Conservation (phyloP, 2,113 vertebrate genomes). For the Pavo muticus region DNA sequence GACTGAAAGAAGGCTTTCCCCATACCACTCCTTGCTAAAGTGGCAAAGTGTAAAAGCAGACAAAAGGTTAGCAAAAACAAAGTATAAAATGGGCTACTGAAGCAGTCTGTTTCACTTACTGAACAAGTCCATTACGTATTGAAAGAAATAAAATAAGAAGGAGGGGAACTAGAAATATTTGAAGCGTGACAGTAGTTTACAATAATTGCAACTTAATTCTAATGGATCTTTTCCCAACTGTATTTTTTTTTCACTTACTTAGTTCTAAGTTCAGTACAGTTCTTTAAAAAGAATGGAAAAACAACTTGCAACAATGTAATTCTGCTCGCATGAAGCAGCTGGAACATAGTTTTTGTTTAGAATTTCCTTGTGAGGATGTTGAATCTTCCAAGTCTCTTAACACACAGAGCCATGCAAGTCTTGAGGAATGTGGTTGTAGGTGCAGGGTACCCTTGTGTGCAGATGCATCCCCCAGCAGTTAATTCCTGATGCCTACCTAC, state of each 20-base stretch:
- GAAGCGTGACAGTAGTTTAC: constrained; percentile 15
- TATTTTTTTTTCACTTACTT: background rate
- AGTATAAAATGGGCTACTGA: background rate
- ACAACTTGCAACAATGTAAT: background rate
- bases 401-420: background rate
- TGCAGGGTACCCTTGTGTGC: accelerated
- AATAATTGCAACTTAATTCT: constrained; percentile 21
- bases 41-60: background rate
- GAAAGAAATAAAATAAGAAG: constrained; percentile 5
- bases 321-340: background rate
- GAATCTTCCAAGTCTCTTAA: background rate
- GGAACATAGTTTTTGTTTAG: background rate
- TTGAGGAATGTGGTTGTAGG: background rate
- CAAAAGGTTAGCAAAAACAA: constrained; percentile 20
- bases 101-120: constrained; percentile 11
- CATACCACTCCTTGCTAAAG: background rate
- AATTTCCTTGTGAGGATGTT: background rate
- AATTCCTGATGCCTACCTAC: background rate
- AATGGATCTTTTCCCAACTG: background rate
- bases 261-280: background rate
- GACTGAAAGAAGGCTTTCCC: background rate
- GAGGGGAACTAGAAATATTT: background rate
- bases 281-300: background rate
- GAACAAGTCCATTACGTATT: background rate
- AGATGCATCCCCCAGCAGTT: background rate